phyloP scores from a whole-genome alignment of 2,888 invertebrate genomes.

The Xiphydria camelus region DNA sequence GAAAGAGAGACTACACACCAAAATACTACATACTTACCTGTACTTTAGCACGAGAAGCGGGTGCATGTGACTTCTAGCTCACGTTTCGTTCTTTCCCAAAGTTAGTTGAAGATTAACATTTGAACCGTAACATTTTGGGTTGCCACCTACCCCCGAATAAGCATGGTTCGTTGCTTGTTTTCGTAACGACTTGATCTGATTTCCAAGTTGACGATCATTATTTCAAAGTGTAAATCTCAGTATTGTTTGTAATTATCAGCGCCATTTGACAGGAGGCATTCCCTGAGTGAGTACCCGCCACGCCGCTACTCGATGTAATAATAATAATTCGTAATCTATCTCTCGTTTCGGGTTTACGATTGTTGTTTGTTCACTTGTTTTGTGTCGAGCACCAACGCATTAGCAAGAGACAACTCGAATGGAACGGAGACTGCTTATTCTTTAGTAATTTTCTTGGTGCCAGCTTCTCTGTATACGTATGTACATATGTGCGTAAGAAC shows the following conservation, averaged over 20 bases:
- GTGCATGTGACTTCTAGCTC: constrained; percentile 31
- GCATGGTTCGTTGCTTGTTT: constrained; percentile 49
- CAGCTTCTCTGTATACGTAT: too few species aligned
- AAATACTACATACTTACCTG: constrained; percentile 11
- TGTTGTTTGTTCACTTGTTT: constrained; percentile 49
- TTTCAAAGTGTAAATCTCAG: constrained; percentile 57
- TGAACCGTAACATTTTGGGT: constrained; percentile 22
- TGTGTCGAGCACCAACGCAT: constrained; percentile 49
- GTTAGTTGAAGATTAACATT: constrained; percentile 21
- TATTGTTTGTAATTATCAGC: constrained; percentile 57
- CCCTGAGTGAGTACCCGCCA: constrained; percentile 57
- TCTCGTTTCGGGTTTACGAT: constrained; percentile 38
- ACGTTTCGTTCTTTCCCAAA: constrained; percentile 15
- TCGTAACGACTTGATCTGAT: constrained; percentile 43
- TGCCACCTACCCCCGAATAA: constrained; percentile 38
- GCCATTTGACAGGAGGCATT: constrained; percentile 57
- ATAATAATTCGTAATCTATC: constrained; percentile 43
- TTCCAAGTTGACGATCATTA: constrained; percentile 51
- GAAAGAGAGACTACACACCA: constrained; percentile 21
- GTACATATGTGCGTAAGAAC: too few species aligned
- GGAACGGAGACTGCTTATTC: constrained; percentile 35
- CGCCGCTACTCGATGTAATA: constrained; percentile 57
- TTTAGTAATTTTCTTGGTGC: constrained; percentile 35
- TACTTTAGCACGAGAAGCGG: constrained; percentile 35
- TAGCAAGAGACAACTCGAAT: constrained; percentile 18